Conservation (phyloP, 1,140 invertebrate genomes). For the Nephotettix cincticeps region DNA sequence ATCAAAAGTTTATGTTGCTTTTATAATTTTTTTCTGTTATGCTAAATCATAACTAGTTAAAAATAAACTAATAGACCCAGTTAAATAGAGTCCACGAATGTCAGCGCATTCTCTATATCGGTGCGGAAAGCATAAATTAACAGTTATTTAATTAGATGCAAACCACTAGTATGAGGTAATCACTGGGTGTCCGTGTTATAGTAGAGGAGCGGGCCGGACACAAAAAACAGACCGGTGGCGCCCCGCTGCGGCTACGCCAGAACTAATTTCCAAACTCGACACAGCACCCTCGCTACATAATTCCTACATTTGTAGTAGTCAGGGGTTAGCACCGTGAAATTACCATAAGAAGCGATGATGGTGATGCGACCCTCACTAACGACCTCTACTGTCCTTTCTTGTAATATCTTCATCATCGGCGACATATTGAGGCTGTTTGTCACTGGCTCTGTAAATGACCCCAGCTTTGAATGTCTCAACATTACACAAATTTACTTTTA, state of each 20-base stretch:
- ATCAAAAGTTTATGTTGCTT: no score
- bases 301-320: conserved; percentile 5
- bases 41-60: neutral
- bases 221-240: conserved; percentile 2
- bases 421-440: neutral
- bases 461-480: neutral
- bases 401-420: conserved; percentile 5
- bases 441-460: neutral
- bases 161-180: neutral
- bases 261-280: conserved; percentile 3
- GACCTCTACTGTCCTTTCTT: neutral
- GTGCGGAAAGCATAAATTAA: conserved; percentile 2
- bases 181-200: neutral
- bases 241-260: neutral
- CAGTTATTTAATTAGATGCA: conserved; percentile 5
- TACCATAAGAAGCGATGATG: conserved; percentile 9
- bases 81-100: neutral
- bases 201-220: neutral
- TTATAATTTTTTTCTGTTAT: no score
- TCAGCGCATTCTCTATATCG: neutral
- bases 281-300: neutral
- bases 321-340: conserved; percentile 6
- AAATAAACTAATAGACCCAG: neutral
- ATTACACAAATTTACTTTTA: no score
- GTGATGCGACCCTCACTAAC: neutral